Conservation (phyloP, 2,797 vertebrate species). For the Denticeps clupeoides region DNA sequence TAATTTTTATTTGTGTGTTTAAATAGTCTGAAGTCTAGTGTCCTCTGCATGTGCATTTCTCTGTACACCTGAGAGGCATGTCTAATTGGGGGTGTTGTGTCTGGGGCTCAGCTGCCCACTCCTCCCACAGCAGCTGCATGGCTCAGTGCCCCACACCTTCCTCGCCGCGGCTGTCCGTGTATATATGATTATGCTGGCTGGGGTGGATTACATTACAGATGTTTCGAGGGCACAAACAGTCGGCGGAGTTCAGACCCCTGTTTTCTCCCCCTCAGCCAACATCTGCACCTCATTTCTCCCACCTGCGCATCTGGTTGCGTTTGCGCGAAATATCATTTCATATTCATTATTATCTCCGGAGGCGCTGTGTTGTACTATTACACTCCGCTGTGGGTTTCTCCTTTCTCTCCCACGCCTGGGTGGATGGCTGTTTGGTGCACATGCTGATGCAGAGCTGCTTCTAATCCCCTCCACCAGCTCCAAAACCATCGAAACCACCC, state of each 20-base stretch:
- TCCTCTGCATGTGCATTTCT: too few relatives aligned
- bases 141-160: constrained; percentile 15
- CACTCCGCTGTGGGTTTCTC: constrained; percentile 44
- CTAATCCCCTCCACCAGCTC: not conserved
- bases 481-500: constrained; percentile 61
- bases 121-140: constrained; percentile 42
- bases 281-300: constrained; percentile 82
- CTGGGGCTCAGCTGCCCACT: constrained; percentile 33
- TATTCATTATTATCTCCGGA: constrained; percentile 91
- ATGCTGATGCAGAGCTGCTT: too few relatives aligned
- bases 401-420: constrained; percentile 19
- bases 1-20: too few relatives aligned
- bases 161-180: not conserved
- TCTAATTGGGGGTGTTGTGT: constrained; percentile 48
- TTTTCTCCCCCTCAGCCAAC: constrained; percentile 41
- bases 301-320: constrained; percentile 91
- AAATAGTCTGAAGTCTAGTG: too few relatives aligned
- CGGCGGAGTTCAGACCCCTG: constrained; percentile 20
- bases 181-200: constrained; percentile 41
- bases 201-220: constrained; percentile 47
- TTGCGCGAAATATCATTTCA: constrained; percentile 90
- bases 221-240: constrained; percentile 56
- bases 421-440: too few relatives aligned
- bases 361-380: constrained; percentile 68
- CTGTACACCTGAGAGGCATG: constrained; percentile 34